These are phyloP conservation scores for Tetragonula clypearis DNA, from an alignment of 1,140 invertebrate species.

Conservation along the genomic window DNA sequence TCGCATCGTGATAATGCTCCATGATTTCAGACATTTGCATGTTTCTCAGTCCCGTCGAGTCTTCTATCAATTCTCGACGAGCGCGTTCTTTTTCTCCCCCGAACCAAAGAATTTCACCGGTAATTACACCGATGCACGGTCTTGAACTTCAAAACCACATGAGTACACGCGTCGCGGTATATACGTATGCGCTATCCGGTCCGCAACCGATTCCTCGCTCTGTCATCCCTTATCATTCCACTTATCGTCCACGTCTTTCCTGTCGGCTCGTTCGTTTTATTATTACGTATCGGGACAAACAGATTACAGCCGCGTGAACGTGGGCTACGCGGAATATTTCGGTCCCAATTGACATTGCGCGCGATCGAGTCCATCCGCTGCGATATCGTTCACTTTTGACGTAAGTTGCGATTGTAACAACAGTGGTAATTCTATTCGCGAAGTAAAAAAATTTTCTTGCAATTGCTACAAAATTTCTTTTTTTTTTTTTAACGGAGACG, in stretches of 20 bases:
- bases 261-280: constrained; percentile 15
- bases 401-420: background rate
- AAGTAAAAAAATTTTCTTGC: background rate
- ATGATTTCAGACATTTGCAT: background rate
- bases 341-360: background rate
- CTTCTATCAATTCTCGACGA: background rate
- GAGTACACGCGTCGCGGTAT: background rate
- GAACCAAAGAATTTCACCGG: constrained; percentile 5
- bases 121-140: constrained; percentile 40
- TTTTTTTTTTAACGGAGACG: constrained; percentile 8
- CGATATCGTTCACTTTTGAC: background rate
- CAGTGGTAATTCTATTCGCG: background rate
- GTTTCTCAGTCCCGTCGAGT: background rate
- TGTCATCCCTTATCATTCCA: constrained; percentile 37
- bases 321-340: background rate
- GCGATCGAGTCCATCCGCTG: background rate
- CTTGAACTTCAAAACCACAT: constrained; percentile 56
- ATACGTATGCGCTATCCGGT: constrained; percentile 53
- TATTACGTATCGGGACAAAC: background rate
- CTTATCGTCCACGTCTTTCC: constrained; percentile 29
- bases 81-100: background rate
- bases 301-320: constrained; percentile 10
- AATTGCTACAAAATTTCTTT: too few relatives aligned
- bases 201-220: constrained; percentile 31
- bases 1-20: background rate